phyloP scores from a whole-genome alignment of 2,113 vertebrate species.

The Riparia riparia region DNA sequence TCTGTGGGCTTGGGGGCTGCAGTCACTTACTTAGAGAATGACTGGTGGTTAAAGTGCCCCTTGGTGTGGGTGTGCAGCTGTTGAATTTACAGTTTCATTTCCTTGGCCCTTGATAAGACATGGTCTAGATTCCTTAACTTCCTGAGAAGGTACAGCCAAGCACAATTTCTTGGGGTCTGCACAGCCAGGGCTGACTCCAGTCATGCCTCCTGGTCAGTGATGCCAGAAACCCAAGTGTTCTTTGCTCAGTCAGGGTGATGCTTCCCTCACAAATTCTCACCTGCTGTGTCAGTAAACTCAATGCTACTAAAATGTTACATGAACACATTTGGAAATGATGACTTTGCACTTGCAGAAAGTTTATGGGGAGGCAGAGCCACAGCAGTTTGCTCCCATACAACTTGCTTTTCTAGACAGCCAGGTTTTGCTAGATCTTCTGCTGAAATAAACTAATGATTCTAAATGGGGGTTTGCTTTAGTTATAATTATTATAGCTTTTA shows the following conservation, averaged over 20 bases:
- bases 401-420: neutral
- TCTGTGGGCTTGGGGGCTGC: neutral
- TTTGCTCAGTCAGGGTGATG: neutral
- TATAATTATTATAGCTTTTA: neutral
- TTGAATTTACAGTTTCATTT: neutral
- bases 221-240: neutral
- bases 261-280: neutral
- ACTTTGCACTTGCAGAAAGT: neutral
- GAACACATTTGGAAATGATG: neutral
- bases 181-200: neutral
- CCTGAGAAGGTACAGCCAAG: neutral
- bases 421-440: constrained; percentile 3
- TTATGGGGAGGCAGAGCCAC: neutral
- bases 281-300: neutral
- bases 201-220: neutral
- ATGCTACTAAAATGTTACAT: neutral
- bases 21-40: neutral
- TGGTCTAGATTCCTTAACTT: neutral
- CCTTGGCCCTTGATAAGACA: neutral
- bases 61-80: neutral
- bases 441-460: neutral
- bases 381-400: neutral
- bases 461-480: neutral
- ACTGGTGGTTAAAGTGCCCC: neutral
- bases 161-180: neutral